Evolutionary conservation across 1,140 invertebrate species (phyloP), one percentile per base, ranked within the genome.

Genomic region (Pseudomyrmex pallidus): DNA sequence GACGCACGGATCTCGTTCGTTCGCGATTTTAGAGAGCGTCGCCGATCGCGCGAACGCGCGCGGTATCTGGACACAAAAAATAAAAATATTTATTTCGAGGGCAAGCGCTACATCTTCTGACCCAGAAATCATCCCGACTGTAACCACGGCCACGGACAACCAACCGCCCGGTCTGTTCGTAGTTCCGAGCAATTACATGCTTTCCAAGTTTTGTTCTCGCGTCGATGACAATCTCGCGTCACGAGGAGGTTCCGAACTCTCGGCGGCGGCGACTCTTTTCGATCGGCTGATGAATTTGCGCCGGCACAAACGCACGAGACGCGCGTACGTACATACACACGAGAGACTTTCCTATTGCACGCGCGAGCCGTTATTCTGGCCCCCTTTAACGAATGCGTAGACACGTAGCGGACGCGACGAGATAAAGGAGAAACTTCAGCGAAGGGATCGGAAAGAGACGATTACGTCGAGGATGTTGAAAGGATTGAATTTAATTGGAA

Each of bases 41-140:
- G 17, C 17, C 52, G 80, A 86, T 85, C 68, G 86, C 68, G 86
- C 78, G 54, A 84, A 84, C 84, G 78, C 89, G 78, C 89, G 82
- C 20, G 82, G 67, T 86, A 88, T 89, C 87, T 91, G 88, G 70
- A 80, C 84, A 89, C n/a, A n/a, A n/a, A n/a, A n/a, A 87, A 90
- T 92, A 91, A 91, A 90, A 90, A 91, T 92, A 91, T 92, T 35
- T 88, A 80, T 87, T 84, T 84, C 85, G 54, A 25, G n/a, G 68
- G 83, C 82, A 73, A 92, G 85, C 72, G 86, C 90, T 87, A 89
- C 78, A 87, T 91, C 90, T 90, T 86, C 56, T 90, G 91, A 90
- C 91, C 92, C 85, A 91, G 87, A 92, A 91, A 91, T 50, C 68
- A 90, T 87, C 84, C 86, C 88, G 90, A 84, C 89, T 90, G 92